Conservation (phyloP, 2,113 vertebrate species). For the Danionella cerebrum region DNA sequence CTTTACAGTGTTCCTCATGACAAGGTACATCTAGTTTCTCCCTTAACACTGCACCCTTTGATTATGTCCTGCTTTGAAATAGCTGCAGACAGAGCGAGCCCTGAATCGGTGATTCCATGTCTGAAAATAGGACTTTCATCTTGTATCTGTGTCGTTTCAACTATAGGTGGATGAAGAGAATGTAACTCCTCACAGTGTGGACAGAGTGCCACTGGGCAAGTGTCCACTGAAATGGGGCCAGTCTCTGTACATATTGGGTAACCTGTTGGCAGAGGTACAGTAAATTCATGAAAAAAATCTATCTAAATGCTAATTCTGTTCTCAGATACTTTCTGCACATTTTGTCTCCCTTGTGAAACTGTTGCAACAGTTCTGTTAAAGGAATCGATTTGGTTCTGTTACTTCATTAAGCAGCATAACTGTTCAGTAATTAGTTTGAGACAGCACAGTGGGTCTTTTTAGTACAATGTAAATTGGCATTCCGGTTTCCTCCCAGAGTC, state of each 20-base stretch:
- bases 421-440: too few species aligned
- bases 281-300: not conserved
- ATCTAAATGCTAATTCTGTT: not conserved
- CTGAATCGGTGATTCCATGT: not conserved
- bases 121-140: slow-evolving; percentile 1
- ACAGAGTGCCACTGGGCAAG: slow-evolving; percentile 84
- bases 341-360: not conserved
- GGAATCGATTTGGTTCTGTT: not conserved
- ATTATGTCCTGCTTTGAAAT: not conserved
- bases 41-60: not conserved
- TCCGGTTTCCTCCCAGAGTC: too few species aligned
- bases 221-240: slow-evolving; percentile 91
- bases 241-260: slow-evolving; percentile 88
- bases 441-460: too few species aligned
- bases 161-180: slow-evolving; percentile 90
- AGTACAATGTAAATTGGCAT: too few species aligned
- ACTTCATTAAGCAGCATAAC: too few species aligned
- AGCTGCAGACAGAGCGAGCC: not conserved
- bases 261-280: slow-evolving; percentile 81
- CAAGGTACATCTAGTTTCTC: slow-evolving; percentile 57
- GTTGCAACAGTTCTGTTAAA: not conserved
- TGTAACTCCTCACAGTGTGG: slow-evolving; percentile 82
- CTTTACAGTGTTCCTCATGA: slow-evolving; percentile 87
- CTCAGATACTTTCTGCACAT: not conserved
- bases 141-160: slow-evolving; percentile 23